Percentiles rank a stretch among this genome's conserved stretches.
These are phyloP conservation scores for Amphipyra tragopoginis DNA, from an alignment of 2,888 invertebrate genomes.

Conservation along the genomic window DNA sequence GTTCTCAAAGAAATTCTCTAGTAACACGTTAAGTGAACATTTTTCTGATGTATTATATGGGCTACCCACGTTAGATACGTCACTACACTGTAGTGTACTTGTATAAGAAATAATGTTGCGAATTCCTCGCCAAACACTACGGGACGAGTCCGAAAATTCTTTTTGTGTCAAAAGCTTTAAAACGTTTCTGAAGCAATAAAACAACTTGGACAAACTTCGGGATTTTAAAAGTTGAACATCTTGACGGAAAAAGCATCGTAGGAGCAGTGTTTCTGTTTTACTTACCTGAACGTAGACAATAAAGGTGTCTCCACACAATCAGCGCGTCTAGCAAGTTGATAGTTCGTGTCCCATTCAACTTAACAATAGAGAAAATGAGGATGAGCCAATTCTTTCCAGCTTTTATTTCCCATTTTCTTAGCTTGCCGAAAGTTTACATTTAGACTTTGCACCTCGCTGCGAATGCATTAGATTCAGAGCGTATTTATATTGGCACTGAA, in stretches of 20 bases:
- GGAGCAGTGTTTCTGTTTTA: constrained; percentile 83
- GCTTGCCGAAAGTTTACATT: constrained; percentile 84
- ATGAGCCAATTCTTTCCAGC: constrained; percentile 86
- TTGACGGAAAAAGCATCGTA: constrained; percentile 79
- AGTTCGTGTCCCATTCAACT: constrained; percentile 86
- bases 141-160: constrained; percentile 63
- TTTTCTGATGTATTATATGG: constrained; percentile 55
- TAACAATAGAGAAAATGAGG: constrained; percentile 88
- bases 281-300: constrained; percentile 87
- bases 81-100: constrained; percentile 39
- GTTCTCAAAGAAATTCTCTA: constrained; percentile 65
- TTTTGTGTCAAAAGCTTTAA: constrained; percentile 67
- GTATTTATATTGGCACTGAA: constrained; percentile 84
- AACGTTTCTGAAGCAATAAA: constrained; percentile 70
- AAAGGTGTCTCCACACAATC: constrained; percentile 86
- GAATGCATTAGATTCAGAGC: constrained; percentile 82
- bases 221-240: constrained; percentile 83
- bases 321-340: constrained; percentile 84
- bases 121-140: constrained; percentile 47
- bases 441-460: constrained; percentile 76
- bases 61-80: constrained; percentile 37
- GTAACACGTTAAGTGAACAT: constrained; percentile 60
- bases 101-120: constrained; percentile 53
- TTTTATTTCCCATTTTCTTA: constrained; percentile 84
- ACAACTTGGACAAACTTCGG: constrained; percentile 73